Conservation (phyloP, 2,888 invertebrate genomes). For the Eupithecia centaureata region DNA sequence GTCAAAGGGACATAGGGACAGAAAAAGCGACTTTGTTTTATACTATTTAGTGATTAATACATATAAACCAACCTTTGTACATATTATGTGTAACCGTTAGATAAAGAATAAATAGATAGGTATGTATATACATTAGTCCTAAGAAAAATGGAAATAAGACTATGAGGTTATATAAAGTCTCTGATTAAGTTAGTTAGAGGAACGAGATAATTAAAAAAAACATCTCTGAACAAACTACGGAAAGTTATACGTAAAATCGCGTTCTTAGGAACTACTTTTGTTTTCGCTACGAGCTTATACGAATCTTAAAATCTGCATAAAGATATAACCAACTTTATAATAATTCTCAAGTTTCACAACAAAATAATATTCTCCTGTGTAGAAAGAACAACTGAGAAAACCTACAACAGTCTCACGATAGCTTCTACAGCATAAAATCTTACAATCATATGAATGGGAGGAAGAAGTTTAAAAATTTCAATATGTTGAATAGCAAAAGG, state of each 20-base stretch:
- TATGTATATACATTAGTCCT: too few species aligned
- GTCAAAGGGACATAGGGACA: too few species aligned
- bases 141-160: too few species aligned
- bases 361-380: not conserved
- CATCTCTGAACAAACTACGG: not conserved
- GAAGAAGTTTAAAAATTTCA: constrained; percentile 57
- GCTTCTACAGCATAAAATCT: constrained; percentile 20
- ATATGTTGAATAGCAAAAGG: constrained; percentile 69
- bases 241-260: not conserved
- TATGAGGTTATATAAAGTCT: too few species aligned
- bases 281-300: not conserved
- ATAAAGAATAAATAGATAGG: too few species aligned
- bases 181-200: too few species aligned
- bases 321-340: not conserved
- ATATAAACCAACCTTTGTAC: too few species aligned
- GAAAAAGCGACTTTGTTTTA: too few species aligned
- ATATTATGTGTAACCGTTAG: too few species aligned
- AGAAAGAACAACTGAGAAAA: constrained; percentile 2
- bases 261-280: not conserved
- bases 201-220: too few species aligned
- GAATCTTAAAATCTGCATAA: not conserved
- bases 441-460: constrained; percentile 24
- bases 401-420: constrained; percentile 9
- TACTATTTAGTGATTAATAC: too few species aligned
- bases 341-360: not conserved